Conservation (phyloP, 2,113 vertebrate species). For the Chlorocebus sabaeus region DNA sequence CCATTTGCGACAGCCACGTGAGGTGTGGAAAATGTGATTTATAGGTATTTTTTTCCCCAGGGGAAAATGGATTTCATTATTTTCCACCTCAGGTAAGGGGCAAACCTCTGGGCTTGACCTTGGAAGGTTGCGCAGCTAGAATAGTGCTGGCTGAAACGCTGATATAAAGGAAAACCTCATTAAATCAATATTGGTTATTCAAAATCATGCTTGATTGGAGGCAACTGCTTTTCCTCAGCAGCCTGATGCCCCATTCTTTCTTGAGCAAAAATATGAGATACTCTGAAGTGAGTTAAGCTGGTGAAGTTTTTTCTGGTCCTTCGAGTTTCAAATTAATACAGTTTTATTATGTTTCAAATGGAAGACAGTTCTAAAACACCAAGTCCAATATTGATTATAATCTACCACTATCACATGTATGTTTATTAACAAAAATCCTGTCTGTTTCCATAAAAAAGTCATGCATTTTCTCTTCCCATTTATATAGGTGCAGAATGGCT, state of each 20-base stretch:
- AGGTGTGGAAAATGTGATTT: slow-evolving; percentile 73
- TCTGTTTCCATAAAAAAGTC: slow-evolving; percentile 35
- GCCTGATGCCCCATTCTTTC: slow-evolving; percentile 47
- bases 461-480: slow-evolving; percentile 16
- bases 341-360: slow-evolving; percentile 62
- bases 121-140: slow-evolving; percentile 69
- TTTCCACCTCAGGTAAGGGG: slow-evolving; percentile 72
- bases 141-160: slow-evolving; percentile 67
- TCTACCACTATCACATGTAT: slow-evolving; percentile 39
- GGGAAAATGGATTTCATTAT: slow-evolving; percentile 73
- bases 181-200: slow-evolving; percentile 80
- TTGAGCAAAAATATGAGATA: slow-evolving; percentile 54
- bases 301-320: slow-evolving; percentile 41
- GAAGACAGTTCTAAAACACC: slow-evolving; percentile 61
- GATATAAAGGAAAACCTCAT: slow-evolving; percentile 75
- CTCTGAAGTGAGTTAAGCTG: slow-evolving; percentile 55
- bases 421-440: slow-evolving; percentile 62
- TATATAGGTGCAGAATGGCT: slow-evolving; percentile 25
- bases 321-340: slow-evolving; percentile 60
- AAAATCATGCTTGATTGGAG: slow-evolving; percentile 77
- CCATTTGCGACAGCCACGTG: slow-evolving; percentile 54
- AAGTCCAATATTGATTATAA: slow-evolving; percentile 45
- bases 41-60: slow-evolving; percentile 56
- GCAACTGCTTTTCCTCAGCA: slow-evolving; percentile 60
- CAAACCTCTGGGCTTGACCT: slow-evolving; percentile 75